Evolutionary conservation across 2,888 invertebrate species (phyloP).

Genomic region (Blastobasis lacticolella): DNA sequence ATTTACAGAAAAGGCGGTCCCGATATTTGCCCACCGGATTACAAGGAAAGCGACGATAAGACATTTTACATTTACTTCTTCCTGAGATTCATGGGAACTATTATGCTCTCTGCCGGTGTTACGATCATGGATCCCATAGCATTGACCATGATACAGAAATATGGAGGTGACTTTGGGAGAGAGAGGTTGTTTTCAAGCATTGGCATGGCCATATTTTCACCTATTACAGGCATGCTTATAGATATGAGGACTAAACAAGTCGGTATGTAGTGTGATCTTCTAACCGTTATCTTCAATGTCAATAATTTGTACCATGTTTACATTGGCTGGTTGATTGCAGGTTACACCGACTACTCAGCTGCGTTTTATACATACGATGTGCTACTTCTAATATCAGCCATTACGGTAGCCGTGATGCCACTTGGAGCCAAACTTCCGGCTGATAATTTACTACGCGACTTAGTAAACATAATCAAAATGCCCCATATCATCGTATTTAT

Average conservation of each 20-base stretch:
- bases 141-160: constrained; percentile 87
- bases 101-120: constrained; percentile 88
- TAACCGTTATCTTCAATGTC: constrained; percentile 59
- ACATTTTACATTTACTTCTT: constrained; percentile 90
- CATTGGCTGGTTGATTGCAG: constrained; percentile 63
- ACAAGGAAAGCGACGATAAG: constrained; percentile 83
- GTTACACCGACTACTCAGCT: constrained; percentile 89
- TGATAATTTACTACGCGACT: constrained; percentile 83
- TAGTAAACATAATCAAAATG: constrained; percentile 83
- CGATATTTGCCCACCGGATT: constrained; percentile 85
- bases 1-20: constrained; percentile 79
- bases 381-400: constrained; percentile 80
- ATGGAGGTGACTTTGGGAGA: constrained; percentile 87
- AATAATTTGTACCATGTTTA: constrained; percentile 46
- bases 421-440: constrained; percentile 84
- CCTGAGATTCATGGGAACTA: constrained; percentile 84
- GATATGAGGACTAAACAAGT: constrained; percentile 79
- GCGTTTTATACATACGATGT: constrained; percentile 89
- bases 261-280: constrained; percentile 53
- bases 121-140: constrained; percentile 93
- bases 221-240: constrained; percentile 85
- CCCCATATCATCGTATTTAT: constrained; percentile 87
- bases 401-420: constrained; percentile 85
- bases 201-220: constrained; percentile 88
- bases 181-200: constrained; percentile 86